Evolutionary conservation across 2,797 vertebrate genomes (phyloP).

Genomic region (Sebastes cheni): DNA sequence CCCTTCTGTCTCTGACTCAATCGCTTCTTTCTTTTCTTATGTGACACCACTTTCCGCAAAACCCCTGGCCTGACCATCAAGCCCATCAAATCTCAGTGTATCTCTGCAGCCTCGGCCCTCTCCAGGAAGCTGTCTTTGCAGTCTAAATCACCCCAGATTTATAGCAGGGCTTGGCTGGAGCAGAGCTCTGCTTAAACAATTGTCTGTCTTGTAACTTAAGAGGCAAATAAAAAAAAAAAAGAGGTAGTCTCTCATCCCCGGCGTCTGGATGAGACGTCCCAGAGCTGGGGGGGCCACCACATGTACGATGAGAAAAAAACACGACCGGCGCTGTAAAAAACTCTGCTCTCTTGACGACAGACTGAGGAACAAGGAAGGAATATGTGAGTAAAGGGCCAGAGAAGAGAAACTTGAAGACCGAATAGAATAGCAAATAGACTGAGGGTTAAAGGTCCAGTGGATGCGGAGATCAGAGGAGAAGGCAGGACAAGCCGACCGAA

Average conservation of each 20-base stretch:
- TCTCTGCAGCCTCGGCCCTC: slow-evolving; percentile 6
- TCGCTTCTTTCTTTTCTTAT: background rate
- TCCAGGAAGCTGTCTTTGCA: slow-evolving; percentile 61
- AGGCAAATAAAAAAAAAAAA: slow-evolving; percentile 66
- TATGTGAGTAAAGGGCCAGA: background rate
- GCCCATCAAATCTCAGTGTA: slow-evolving; percentile 35
- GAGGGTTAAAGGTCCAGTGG: slow-evolving; percentile 40
- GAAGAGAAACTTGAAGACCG: slow-evolving; percentile 8
- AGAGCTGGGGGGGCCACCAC: slow-evolving; percentile 43
- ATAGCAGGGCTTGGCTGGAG: slow-evolving; percentile 48
- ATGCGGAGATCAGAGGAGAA: slow-evolving; percentile 11
- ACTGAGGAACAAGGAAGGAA: slow-evolving; percentile 6
- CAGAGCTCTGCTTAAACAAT: slow-evolving; percentile 67
- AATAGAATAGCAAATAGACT: slow-evolving; percentile 32
- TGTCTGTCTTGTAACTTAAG: slow-evolving; percentile 70
- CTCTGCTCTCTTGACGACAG: slow-evolving; percentile 7
- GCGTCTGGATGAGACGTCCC: slow-evolving; percentile 36
- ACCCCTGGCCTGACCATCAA: slow-evolving; percentile 11
- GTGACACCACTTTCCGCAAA: slow-evolving; percentile 9
- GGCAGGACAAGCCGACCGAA: background rate
- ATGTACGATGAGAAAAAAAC: slow-evolving; percentile 23
- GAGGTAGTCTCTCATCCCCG: slow-evolving; percentile 40
- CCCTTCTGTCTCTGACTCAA: background rate
- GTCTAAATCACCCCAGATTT: slow-evolving; percentile 69
- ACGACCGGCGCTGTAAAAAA: slow-evolving; percentile 47